Base-by-base conservation (phyloP, 2,113 vertebrate species). In the Sebastes schlegelii region DNA sequence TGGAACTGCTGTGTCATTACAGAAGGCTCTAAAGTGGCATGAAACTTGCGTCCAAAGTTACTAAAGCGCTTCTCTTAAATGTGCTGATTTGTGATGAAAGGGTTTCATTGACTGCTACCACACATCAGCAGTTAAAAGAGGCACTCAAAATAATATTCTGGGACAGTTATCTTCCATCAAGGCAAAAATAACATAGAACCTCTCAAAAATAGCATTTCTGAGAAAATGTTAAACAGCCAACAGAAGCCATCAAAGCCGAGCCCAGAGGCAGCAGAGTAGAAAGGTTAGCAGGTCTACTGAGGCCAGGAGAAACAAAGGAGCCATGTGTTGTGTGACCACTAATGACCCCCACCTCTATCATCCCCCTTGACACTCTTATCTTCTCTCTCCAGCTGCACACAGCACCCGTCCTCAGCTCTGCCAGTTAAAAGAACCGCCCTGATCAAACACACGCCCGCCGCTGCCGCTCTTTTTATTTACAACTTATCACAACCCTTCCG, bases 311-410 rank as follows among this genome's bases (percentile, higher is more conserved):
- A 88, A 91, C 76, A 84, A 89, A 90, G 67, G 69, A 83, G 23
- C 61, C 67, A 60, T 87, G 86, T 72, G 74, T 66, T 82, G 77
- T 34, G 77, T 72, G 81, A 87, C 79, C 58, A 74, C 60, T 89
- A 90, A 93, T 90, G 83, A 71, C 64, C 61, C 79, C 72, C 65
- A 67, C 78, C 69, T 74, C 66, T 6, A 54, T 58, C 87, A 42
- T 12, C 82, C 76, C 21, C 57, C 67, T 60, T 11, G 19, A 70
- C 43, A 66, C 82, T 55, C 89, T 92, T 92, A 92, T 92, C 91
- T 92, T 65, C 77, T 71, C 79, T 80, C 71, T 85, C 54, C 92
- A 93, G 92, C 91, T 92, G 86, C 74, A 89, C 57, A 80, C 5
- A 58, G 46, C 43, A 43, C 8, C 69, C 42, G 4, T 68, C 71